Percentiles rank a stretch among this genome's conserved stretches.
Evolutionary conservation across 2,888 invertebrate genomes (phyloP).

Genomic region (Parnassius smintheus): DNA sequence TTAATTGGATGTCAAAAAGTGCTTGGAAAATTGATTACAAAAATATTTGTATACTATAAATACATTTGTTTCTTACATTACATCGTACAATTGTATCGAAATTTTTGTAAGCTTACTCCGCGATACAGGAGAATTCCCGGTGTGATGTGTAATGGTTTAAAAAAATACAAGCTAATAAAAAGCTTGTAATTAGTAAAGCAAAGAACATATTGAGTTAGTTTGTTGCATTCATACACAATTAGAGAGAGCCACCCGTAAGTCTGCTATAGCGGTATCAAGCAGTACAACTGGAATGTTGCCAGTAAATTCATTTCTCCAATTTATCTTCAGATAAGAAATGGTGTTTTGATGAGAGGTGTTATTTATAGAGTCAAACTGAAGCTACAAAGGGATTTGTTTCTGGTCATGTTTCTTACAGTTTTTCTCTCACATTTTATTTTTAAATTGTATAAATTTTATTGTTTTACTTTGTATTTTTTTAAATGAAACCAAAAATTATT

Average conservation of each 20-base stretch:
- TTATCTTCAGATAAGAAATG: conserved; percentile 12
- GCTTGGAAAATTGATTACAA: too few relatives aligned
- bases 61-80: too few relatives aligned
- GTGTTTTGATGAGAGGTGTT: conserved; percentile 21
- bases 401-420: not conserved
- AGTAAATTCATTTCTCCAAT: conserved; percentile 17
- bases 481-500: too few relatives aligned
- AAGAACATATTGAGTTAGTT: not conserved
- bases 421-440: not conserved
- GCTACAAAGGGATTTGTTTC: not conserved
- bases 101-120: too few relatives aligned
- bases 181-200: conserved; percentile 2
- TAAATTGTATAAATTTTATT: too few relatives aligned
- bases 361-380: conserved; percentile 2
- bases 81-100: too few relatives aligned
- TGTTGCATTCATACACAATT: conserved; percentile 6
- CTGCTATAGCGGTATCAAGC: conserved; percentile 4
- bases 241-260: conserved; percentile 6
- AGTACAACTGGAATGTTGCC: conserved; percentile 18
- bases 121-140: too few relatives aligned
- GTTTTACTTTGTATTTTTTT: too few relatives aligned
- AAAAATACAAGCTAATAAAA: too few relatives aligned
- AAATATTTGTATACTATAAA: too few relatives aligned
- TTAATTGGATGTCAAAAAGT: too few relatives aligned
- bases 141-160: too few relatives aligned